Percentiles rank a stretch among this genome's conserved stretches.
Evolutionary conservation across 1,140 invertebrate genomes (phyloP).

Genomic region (Solenopsis fugax): DNA sequence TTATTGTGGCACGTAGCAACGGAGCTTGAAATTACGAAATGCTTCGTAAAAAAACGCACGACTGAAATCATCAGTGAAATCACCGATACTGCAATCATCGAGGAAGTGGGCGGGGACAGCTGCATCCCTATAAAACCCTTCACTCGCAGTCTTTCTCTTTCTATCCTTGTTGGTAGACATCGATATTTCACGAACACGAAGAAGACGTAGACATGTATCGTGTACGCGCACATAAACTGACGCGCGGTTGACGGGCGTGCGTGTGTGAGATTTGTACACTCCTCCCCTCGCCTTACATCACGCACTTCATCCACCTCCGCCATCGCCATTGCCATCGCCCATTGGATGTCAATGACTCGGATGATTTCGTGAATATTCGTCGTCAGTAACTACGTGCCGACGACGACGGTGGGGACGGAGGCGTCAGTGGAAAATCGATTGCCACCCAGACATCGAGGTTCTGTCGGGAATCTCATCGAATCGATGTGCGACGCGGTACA

Average conservation of each 20-base stretch:
- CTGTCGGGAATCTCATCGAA: conserved; percentile 70
- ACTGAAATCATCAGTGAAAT: neutral
- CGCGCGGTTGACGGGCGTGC: conserved; percentile 3
- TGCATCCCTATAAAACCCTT: conserved; percentile 32
- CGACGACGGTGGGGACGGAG: conserved; percentile 44
- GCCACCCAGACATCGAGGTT: conserved; percentile 73
- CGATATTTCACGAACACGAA: conserved; percentile 68
- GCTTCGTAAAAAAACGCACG: neutral
- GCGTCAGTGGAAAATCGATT: conserved; percentile 78
- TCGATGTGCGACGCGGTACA: conserved; percentile 50
- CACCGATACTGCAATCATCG: conserved; percentile 40
- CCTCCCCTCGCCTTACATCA: conserved; percentile 72
- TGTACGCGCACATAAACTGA: conserved; percentile 21
- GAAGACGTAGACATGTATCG: conserved; percentile 20
- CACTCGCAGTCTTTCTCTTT: neutral
- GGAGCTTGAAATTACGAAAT: neutral
- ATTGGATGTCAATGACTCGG: conserved; percentile 85
- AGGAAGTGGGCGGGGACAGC: conserved; percentile 30
- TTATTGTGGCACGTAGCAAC: neutral
- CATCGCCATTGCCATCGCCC: conserved; percentile 74
- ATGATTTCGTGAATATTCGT: conserved; percentile 82
- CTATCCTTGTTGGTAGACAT: conserved; percentile 69
- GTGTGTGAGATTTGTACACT: conserved; percentile 74
- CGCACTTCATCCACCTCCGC: conserved; percentile 78
- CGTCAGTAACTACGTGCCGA: conserved; percentile 75